A percentile compares a stretch with the other conserved stretches of the same genome.
phyloP scores from a whole-genome alignment of 53 echinoderm and acorn worm genomes.

The Crossaster papposus region DNA sequence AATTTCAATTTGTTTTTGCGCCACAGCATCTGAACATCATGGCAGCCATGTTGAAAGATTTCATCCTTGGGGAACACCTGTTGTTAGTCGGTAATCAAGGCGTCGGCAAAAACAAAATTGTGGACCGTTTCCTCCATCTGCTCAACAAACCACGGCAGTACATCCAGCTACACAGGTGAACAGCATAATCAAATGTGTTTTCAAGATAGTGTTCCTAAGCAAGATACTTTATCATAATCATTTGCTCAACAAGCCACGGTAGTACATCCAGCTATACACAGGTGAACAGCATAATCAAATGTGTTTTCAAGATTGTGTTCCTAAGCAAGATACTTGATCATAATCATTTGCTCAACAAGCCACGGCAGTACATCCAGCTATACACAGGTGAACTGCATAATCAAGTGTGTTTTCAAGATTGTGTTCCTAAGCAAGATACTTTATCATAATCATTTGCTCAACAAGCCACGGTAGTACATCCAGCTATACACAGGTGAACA shows the following conservation, averaged over 20 bases:
- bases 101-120: constrained; percentile 98
- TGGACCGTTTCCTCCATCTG: constrained; percentile 95
- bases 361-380: constrained; percentile 95
- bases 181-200: background rate
- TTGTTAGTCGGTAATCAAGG: constrained; percentile 97
- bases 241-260: constrained; percentile 94
- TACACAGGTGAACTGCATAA: constrained; percentile 70
- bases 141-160: constrained; percentile 97
- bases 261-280: constrained; percentile 95
- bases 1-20: background rate
- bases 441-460: constrained; percentile 97
- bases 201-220: no score
- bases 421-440: no score
- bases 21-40: constrained; percentile 88
- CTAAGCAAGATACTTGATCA: no score
- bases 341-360: constrained; percentile 97
- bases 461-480: constrained; percentile 94
- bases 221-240: no score
- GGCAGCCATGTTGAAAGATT: constrained; percentile 99
- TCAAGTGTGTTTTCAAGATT: no score
- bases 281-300: constrained; percentile 49
- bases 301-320: no score
- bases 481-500: constrained; percentile 89
- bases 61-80: constrained; percentile 85
- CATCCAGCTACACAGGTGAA: constrained; percentile 91